phyloP scores from a whole-genome alignment of 2,797 vertebrate genomes.

The Taenioides sp. region DNA sequence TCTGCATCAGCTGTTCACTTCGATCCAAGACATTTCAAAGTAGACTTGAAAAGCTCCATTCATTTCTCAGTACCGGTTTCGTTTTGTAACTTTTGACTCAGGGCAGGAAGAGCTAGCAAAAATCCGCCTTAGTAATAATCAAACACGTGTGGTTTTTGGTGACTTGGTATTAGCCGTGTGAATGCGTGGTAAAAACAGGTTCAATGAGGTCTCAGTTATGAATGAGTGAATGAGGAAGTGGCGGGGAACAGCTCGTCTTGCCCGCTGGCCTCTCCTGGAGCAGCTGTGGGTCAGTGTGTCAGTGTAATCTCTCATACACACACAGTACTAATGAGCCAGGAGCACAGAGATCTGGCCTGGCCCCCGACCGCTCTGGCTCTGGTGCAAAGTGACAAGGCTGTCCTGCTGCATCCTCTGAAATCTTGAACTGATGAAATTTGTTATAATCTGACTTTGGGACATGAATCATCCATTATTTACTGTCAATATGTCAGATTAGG shows the following conservation, averaged over 20 bases:
- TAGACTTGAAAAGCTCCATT: slow-evolving; percentile 40
- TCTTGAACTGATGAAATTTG: neutral
- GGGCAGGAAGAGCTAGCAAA: slow-evolving; percentile 56
- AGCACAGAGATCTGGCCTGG: slow-evolving; percentile 51
- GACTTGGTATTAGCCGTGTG: slow-evolving; percentile 56
- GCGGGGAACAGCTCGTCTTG: slow-evolving; percentile 39
- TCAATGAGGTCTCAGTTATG: slow-evolving; percentile 50
- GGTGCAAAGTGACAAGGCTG: slow-evolving; percentile 54
- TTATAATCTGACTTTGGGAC: neutral
- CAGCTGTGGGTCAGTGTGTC: slow-evolving; percentile 70
- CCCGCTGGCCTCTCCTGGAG: slow-evolving; percentile 61
- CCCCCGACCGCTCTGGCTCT: slow-evolving; percentile 46
- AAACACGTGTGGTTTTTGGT: slow-evolving; percentile 58
- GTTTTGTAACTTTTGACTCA: slow-evolving; percentile 51
- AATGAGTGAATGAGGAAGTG: slow-evolving; percentile 56
- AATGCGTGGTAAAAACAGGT: slow-evolving; percentile 57
- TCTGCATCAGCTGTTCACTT: slow-evolving; percentile 63
- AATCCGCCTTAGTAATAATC: slow-evolving; percentile 42
- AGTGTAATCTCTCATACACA: slow-evolving; percentile 60
- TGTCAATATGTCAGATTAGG: too few species aligned
- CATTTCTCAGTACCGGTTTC: slow-evolving; percentile 24
- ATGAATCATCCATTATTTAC: neutral
- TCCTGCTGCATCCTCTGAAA: slow-evolving; percentile 38
- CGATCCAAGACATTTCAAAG: slow-evolving; percentile 42
- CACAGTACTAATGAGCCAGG: slow-evolving; percentile 56